Evolutionary conservation across 1,140 invertebrate genomes (phyloP).

Genomic region (Nasonia giraulti): DNA sequence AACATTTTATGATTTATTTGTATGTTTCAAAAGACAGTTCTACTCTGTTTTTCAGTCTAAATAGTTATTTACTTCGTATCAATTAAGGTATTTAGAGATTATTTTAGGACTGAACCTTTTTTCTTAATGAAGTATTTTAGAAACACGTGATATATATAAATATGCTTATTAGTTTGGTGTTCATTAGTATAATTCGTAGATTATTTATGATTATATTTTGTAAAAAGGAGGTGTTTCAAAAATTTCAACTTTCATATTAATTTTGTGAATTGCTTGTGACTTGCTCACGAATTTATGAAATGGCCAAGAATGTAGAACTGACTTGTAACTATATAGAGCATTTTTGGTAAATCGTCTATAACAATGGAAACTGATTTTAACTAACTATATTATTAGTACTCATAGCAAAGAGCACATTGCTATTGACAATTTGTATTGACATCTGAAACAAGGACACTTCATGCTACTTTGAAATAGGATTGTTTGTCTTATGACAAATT

Average conservation of each 20-base stretch:
- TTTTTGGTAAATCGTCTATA: constrained; percentile 49
- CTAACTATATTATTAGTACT: constrained; percentile 28
- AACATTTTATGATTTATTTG: constrained; percentile 42
- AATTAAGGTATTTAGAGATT: constrained; percentile 14
- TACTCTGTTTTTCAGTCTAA: constrained; percentile 40
- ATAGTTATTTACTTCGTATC: constrained; percentile 2
- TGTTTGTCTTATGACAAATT: not conserved
- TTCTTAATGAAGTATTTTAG: not conserved
- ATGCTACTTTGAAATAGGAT: constrained; percentile 29
- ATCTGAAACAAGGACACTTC: constrained; percentile 41
- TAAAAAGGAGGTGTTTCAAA: constrained; percentile 17
- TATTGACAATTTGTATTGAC: constrained; percentile 48
- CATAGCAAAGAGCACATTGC: constrained; percentile 22
- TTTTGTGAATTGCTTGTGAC: not conserved
- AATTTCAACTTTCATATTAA: constrained; percentile 34
- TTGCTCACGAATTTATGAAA: constrained; percentile 7
- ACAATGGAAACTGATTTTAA: constrained; percentile 35
- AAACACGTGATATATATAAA: constrained; percentile 8
- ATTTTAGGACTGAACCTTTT: constrained; percentile 20
- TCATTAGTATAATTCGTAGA: constrained; percentile 24
- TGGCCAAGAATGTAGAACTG: constrained; percentile 28
- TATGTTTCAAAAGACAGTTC: constrained; percentile 45
- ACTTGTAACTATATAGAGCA: constrained; percentile 41
- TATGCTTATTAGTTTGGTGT: constrained; percentile 22
- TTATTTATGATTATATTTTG: not conserved